Evolutionary conservation across 2,797 vertebrate genomes (phyloP), one percentile per base, ranked within the genome.

Genomic region (Gobio occitaniae): DNA sequence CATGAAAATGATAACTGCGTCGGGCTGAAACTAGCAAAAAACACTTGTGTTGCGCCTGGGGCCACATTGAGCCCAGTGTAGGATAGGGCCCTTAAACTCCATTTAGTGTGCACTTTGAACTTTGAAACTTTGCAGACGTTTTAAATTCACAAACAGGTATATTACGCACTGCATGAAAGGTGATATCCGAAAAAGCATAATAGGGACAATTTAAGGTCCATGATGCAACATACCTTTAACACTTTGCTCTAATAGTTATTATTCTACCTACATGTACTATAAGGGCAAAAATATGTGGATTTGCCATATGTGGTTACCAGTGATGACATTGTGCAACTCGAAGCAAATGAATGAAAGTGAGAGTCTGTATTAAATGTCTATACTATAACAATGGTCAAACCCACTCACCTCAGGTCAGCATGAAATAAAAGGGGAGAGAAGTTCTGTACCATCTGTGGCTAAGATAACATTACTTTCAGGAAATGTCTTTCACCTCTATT

Each of bases 261-360:
- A 61, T 61, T 61, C n/a, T 12, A 61, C n/a, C 59, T 12, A 61
- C 11, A 25, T 61, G 11, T 13, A 6, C 11, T 59, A 59, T 59
- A 59, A 61, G n/a, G 11, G 11, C n/a, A 63, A 61, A 61, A 61
- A 4, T 25, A 13, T 63, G 12, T 63, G n/a, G 59, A 29, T 29
- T 25, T 80, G 25, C 11, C 44, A 84, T 82, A 81, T 63, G 59
- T 77, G 83, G 88, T 89, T 87, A 78, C 87, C 88, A 81, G 80
- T 87, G 83, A 88, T 80, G 68, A 79, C 69, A 70, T 50, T 76
- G 47, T 68, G 52, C 29, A 61, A 50, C 69, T 66, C 75, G 63
- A 69, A 38, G 54, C 44, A 83, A 63, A 79, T 68, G 54, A 86
- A 54, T 15, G 36, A 19, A 54, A 48, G 61, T 63, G 25, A 54